Base-by-base conservation (phyloP, 37 sponge, comb jelly and placozoan genomes). In the Geodia barretti region DNA sequence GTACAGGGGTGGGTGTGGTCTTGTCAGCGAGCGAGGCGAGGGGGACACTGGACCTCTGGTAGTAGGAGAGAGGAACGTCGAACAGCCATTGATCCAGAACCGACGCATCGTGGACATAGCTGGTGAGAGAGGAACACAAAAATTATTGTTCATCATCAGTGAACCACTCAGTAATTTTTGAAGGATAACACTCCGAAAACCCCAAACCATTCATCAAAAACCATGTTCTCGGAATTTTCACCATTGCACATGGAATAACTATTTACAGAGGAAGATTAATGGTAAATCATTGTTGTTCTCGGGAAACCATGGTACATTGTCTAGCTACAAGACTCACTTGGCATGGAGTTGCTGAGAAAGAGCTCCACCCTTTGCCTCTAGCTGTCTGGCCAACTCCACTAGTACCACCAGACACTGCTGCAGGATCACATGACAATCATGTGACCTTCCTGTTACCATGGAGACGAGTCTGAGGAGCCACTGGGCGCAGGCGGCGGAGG, bases 21-120 rank as follows among this genome's bases (percentile, higher is more conserved):
- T 28, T 5, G 24, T 62, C 64, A 28, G 64, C 64, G 54, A 29
- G 58, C 7, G 75, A 42, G 30, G 36, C 28, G 69, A 60, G 34
- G n/a, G n/a, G n/a, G n/a, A n/a, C n/a, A 41, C 61, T 70, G 25
- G 68, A 59, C 78, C 76, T 77, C 62, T 85, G 85, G 42, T 70
- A 77, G 78, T 85, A 85, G 31, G 85, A 85, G 78, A 85, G 80
- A 74, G 70, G 82, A 62, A 88, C 71, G 59, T 88, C 88, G 33
- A 73, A 88, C 62, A 88, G 76, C 7, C 78, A 82, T 2, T 82
- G 73, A 33, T 88, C 88, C 37, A 88, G 62, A 14, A 88, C 60
- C 11, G 64, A 77, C 1, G 78, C 73, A 37, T 88, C 88, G 7
- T 82, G 88, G 14, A 78, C 41, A 63, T 81, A 88, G 29, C 80